These are phyloP conservation scores for Periophthalmus magnuspinnatus DNA, from an alignment of 2,797 vertebrate genomes.

Conservation along the genomic window DNA sequence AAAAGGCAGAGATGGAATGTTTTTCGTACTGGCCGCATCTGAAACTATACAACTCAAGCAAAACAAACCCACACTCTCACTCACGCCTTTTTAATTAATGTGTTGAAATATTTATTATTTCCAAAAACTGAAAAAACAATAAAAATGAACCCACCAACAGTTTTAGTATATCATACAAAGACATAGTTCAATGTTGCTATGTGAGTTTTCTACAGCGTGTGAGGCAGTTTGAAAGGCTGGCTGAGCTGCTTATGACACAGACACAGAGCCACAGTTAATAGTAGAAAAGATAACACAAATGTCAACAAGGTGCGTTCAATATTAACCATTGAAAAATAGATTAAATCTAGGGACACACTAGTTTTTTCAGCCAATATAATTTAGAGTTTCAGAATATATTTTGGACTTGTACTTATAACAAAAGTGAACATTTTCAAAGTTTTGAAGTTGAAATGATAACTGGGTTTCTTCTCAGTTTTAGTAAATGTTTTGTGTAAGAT, in stretches of 20 bases:
- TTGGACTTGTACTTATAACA: background rate
- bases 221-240: constrained; percentile 84
- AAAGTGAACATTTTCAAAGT: background rate
- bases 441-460: background rate
- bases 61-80: constrained; percentile 25
- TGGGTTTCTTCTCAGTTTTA: background rate
- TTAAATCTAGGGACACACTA: constrained; percentile 27
- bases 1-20: background rate
- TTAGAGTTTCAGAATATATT: background rate
- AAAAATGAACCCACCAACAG: constrained; percentile 77
- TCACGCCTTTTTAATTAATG: constrained; percentile 54
- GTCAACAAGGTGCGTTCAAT: constrained; percentile 54
- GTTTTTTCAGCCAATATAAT: background rate
- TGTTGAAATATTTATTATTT: constrained; percentile 80
- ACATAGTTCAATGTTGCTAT: constrained; percentile 75
- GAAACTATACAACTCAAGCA: background rate
- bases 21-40: background rate
- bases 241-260: constrained; percentile 67
- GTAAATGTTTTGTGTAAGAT: background rate
- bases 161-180: constrained; percentile 83
- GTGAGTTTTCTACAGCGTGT: constrained; percentile 78
- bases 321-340: constrained; percentile 48
- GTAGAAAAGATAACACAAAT: constrained; percentile 47
- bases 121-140: constrained; percentile 77
- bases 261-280: constrained; percentile 58